Base-by-base conservation (phyloP, 2,113 vertebrate species). In the Lepus timidus region DNA sequence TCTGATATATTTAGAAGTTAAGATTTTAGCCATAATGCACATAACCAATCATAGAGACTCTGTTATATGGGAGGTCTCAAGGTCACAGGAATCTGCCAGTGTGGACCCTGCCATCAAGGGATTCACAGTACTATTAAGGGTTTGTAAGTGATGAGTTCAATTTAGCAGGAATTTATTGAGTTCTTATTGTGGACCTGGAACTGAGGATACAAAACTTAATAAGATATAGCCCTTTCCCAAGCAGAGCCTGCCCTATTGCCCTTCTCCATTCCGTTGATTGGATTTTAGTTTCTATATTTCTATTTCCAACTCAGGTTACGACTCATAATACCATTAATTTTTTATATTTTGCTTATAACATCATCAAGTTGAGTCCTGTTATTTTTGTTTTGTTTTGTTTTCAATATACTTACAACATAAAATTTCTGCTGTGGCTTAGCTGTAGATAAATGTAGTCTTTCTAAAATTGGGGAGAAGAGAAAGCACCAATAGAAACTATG, bases 61-160 rank as follows among this genome's bases (percentile, higher is more conserved):
- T 33, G 31, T 23, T 31, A 22, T 4, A 14, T 4, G 13, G 12
- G 49, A 67, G 29, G 29, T 31, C 94, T n/a, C 44, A 14, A 76
- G 73, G 61, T 67, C 29, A 6, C 27, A 44, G 67, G 80, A 31
- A 65, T 23, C 67, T 51, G 49, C 36, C 52, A 64, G 23, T 22
- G 25, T 23, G 36, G 33, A 65, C n/a, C 74, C 51, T 95, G 90
- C 92, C 90, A 90, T 92, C 78, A 88, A 92, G 92, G 95, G 92
- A 88, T 92, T 83, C 90, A 76, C 61, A 9, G 61, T 93, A 94
- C 92, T 86, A 88, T 94, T 91, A 95, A 83, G 70, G 70, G 58
- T 58, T 94, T 96, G 61, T 95, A 96, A 96, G 94, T 62, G 91
- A 97, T 95, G 93, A 92, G 92, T 95, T 96, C 92, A 96, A 88